These are phyloP conservation scores for Microctonus brassicae DNA, from an alignment of 2,888 invertebrate genomes.

Conservation along the genomic window DNA sequence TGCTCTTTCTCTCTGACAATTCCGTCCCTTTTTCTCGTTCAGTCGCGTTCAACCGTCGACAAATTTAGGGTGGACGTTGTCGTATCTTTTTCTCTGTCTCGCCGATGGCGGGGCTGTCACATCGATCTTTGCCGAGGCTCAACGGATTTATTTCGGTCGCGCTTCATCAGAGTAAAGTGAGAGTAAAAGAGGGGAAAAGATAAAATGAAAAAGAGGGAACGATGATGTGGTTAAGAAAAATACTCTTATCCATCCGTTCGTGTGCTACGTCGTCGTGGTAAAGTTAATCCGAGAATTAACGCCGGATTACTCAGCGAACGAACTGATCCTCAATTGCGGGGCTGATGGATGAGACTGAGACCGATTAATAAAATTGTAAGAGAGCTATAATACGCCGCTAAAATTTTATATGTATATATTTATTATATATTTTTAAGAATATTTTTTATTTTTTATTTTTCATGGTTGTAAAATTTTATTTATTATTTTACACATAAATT, in stretches of 20 bases:
- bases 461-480: neutral
- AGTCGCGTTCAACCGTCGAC: slow-evolving; percentile 31
- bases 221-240: slow-evolving; percentile 14
- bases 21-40: slow-evolving; percentile 9
- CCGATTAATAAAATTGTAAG: slow-evolving; percentile 45
- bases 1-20: slow-evolving; percentile 15
- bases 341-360: slow-evolving; percentile 46
- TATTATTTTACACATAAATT: neutral
- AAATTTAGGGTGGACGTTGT: neutral
- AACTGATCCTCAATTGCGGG: slow-evolving; percentile 38
- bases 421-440: neutral
- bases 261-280: slow-evolving; percentile 30
- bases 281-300: slow-evolving; percentile 48
- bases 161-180: slow-evolving; percentile 19
- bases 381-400: neutral
- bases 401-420: neutral
- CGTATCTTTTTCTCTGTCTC: neutral
- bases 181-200: neutral
- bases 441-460: neutral
- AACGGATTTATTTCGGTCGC: slow-evolving; percentile 49
- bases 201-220: neutral
- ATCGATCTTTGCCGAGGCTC: slow-evolving; percentile 49
- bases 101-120: slow-evolving; percentile 26
- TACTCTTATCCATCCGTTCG: slow-evolving; percentile 19
- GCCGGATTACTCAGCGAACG: slow-evolving; percentile 40